These are phyloP conservation scores for Pseudocheirus occidentalis DNA, from an alignment of 2,797 vertebrate species.

Conservation along the genomic window DNA sequence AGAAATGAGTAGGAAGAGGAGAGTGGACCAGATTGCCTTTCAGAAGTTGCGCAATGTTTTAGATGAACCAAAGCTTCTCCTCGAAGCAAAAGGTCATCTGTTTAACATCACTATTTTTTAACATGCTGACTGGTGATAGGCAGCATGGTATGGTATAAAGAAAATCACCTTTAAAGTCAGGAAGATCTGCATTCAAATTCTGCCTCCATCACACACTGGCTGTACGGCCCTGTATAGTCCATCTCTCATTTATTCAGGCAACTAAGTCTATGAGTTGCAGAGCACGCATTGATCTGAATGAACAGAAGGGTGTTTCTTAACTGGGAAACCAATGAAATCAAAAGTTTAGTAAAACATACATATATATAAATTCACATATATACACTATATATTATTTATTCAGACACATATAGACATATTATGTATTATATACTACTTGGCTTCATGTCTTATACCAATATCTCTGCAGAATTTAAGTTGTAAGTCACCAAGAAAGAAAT, in stretches of 20 bases:
- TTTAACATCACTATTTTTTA: neutral
- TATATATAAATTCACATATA: neutral
- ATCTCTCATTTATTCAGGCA: neutral
- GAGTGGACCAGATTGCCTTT: neutral
- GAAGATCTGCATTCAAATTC: neutral
- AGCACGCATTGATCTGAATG: neutral
- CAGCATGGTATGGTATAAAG: neutral
- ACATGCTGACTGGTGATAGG: neutral
- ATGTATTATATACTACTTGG: neutral
- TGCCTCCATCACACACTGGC: neutral
- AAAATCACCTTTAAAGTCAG: neutral
- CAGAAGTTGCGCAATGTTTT: neutral
- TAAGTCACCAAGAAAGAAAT: neutral
- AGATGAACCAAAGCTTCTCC: neutral
- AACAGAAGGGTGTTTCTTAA: neutral
- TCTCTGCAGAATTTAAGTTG: neutral
- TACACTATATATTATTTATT: neutral
- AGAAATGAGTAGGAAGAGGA: neutral
- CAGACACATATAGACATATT: neutral
- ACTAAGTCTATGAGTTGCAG: neutral
- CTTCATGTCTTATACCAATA: neutral
- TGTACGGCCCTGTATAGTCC: neutral
- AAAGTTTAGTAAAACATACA: neutral
- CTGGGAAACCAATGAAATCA: neutral
- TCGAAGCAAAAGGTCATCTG: neutral